phyloP scores from a whole-genome alignment of 1,140 invertebrate genomes.

The Brachionus manjavacas region DNA sequence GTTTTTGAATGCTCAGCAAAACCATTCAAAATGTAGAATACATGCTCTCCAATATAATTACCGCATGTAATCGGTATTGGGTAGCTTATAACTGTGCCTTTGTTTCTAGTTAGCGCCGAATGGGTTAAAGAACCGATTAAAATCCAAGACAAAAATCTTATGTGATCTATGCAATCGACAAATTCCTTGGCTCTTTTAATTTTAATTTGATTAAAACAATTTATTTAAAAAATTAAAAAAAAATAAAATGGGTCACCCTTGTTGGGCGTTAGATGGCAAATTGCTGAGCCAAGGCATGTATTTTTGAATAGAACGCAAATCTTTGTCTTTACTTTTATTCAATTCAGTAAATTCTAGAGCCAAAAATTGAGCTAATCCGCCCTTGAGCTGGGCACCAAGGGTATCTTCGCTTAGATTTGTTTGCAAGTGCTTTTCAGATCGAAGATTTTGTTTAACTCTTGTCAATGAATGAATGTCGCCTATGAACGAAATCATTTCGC shows the following conservation, averaged over 20 bases:
- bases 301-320: slow-evolving; percentile 64
- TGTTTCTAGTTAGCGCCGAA: slow-evolving; percentile 63
- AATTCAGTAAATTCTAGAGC: slow-evolving; percentile 79
- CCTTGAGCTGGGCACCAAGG: slow-evolving; percentile 85
- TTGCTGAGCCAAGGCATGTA: slow-evolving; percentile 88
- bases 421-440: slow-evolving; percentile 41
- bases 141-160: slow-evolving; percentile 88
- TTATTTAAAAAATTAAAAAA: background rate
- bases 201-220: slow-evolving; percentile 56
- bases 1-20: slow-evolving; percentile 90
- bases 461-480: slow-evolving; percentile 90
- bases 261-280: slow-evolving; percentile 73
- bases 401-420: slow-evolving; percentile 68
- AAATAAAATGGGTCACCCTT: slow-evolving; percentile 64
- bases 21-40: slow-evolving; percentile 83
- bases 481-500: slow-evolving; percentile 90
- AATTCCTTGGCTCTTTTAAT: slow-evolving; percentile 73
- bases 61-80: slow-evolving; percentile 91
- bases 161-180: slow-evolving; percentile 86
- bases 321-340: slow-evolving; percentile 32
- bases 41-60: slow-evolving; percentile 90
- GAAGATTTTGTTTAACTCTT: slow-evolving; percentile 78
- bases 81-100: slow-evolving; percentile 63
- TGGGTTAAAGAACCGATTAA: slow-evolving; percentile 86
- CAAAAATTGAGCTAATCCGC: slow-evolving; percentile 86